Conservation (phyloP, 2,888 invertebrate species). For the Silvanus unidentatus region DNA sequence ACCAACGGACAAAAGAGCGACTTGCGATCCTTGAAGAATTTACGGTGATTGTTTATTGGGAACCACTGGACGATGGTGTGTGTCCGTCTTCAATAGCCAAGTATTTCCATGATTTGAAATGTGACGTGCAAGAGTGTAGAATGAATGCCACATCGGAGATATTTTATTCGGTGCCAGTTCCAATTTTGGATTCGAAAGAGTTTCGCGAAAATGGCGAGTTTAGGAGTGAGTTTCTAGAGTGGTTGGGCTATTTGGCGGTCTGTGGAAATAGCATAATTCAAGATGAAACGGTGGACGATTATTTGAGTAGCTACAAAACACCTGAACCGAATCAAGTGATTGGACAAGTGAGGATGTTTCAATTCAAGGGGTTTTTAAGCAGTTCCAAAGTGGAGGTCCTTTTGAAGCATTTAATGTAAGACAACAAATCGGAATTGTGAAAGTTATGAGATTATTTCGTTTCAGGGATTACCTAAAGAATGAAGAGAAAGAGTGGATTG, state of each 20-base stretch:
- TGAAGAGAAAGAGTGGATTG: slow-evolving; percentile 45
- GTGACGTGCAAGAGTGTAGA: slow-evolving; percentile 45
- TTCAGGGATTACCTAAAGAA: slow-evolving; percentile 20
- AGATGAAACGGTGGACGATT: slow-evolving; percentile 27
- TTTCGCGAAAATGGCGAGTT: slow-evolving; percentile 27
- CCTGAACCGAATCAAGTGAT: slow-evolving; percentile 37
- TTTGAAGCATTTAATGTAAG: background rate
- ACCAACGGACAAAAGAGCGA: slow-evolving; percentile 43
- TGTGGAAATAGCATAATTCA: too few species aligned
- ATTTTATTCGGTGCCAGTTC: slow-evolving; percentile 44
- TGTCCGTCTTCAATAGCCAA: slow-evolving; percentile 58
- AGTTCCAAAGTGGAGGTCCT: slow-evolving; percentile 29
- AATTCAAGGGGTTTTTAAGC: slow-evolving; percentile 51
- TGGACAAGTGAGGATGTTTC: slow-evolving; percentile 43
- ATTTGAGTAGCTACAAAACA: slow-evolving; percentile 42
- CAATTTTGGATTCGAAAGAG: slow-evolving; percentile 30
- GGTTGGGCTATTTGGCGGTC: slow-evolving; percentile 44
- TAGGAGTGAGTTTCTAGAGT: slow-evolving; percentile 48
- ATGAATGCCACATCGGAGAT: slow-evolving; percentile 40
- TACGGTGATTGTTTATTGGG: slow-evolving; percentile 51
- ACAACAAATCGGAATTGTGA: background rate
- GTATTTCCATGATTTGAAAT: slow-evolving; percentile 49
- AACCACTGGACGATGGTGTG: slow-evolving; percentile 46
- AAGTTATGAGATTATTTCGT: background rate
- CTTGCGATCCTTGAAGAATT: slow-evolving; percentile 41